phyloP scores from a whole-genome alignment of 2,888 invertebrate genomes.

The Bruchidius siliquastri region DNA sequence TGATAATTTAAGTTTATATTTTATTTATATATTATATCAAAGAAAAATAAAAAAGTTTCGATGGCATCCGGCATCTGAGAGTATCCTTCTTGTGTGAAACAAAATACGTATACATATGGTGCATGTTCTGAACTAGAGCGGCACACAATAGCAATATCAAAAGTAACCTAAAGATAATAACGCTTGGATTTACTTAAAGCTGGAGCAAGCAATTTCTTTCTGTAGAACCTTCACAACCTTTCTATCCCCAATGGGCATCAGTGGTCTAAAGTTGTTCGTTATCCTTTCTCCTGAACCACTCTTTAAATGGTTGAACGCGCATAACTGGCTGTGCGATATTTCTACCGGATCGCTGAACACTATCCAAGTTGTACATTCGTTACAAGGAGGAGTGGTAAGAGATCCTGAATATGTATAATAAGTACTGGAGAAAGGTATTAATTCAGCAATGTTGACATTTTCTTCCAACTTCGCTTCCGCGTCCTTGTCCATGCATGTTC shows the following conservation, averaged over 20 bases:
- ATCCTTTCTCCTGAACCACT: not conserved
- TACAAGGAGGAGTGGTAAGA: not conserved
- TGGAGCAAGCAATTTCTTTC: no score
- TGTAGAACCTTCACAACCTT: no score
- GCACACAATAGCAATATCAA: no score
- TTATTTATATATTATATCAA: no score
- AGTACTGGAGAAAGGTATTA: not conserved
- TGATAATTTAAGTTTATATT: no score
- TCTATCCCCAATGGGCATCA: not conserved
- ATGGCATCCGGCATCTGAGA: no score
- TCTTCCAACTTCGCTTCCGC: not conserved
- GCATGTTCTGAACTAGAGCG: no score
- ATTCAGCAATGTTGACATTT: not conserved
- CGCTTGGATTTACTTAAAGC: no score
- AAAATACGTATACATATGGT: no score
- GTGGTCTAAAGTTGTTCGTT: not conserved
- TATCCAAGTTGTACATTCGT: not conserved
- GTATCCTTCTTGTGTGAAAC: no score
- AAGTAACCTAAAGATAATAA: no score
- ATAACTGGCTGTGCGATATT: not conserved
- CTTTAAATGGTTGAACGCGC: not conserved
- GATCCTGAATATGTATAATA: not conserved
- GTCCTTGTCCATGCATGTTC: not conserved
- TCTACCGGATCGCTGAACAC: not conserved
- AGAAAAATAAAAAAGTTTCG: no score